Evolutionary conservation across 1,140 invertebrate species (phyloP), one percentile per base, ranked within the genome.

Genomic region (Bradysia coprophila): DNA sequence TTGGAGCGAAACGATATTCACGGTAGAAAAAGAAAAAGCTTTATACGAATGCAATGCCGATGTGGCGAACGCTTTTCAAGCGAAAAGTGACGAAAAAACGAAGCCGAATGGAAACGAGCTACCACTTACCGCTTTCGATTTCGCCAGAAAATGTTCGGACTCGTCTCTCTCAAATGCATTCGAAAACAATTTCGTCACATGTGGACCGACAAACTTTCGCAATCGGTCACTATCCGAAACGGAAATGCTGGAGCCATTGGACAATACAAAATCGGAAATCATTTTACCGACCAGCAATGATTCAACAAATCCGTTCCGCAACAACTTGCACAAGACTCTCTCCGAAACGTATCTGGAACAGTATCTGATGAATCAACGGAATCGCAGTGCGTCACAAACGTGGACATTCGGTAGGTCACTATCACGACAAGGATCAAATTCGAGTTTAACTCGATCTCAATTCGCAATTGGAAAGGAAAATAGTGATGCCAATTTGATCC

Each of bases 401-500:
- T 59, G 57, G 57, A 52, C 43, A 42, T 59, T 59, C 42, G 54
- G 57, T 1, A 49, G 55, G 11, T 51, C 54, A 0, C 18, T 59
- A 22, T 38, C 55, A 28, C 47, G 57, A 4, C 57, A 59, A 43
- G 54, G 59, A 16, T 57, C 57, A 3, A 50, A 47, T 1, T 32
- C 52, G 9, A 55, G 53, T 38, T 37, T 59, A 45, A 11, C 48
- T 55, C 16, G 59, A 59, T 59, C 57, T 3, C 57, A 59, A 33
- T 38, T 45, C 1, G 57, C 57, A 0, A 38, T 59, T 28, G 54
- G 56, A 16, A 46, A 48, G 6, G 41, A 33, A 11, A 18, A 31
- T 34, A 18, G 18, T 11, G 36, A 38, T 38, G 21, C 33, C 3
- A 37, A 45, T 20, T 55, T 78, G 21, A 67, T 80, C 43, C 62